Percentiles rank a stretch among this genome's conserved stretches.
These are phyloP conservation scores for Chironomus tepperi DNA, from an alignment of 1,140 invertebrate species.

Conservation along the genomic window DNA sequence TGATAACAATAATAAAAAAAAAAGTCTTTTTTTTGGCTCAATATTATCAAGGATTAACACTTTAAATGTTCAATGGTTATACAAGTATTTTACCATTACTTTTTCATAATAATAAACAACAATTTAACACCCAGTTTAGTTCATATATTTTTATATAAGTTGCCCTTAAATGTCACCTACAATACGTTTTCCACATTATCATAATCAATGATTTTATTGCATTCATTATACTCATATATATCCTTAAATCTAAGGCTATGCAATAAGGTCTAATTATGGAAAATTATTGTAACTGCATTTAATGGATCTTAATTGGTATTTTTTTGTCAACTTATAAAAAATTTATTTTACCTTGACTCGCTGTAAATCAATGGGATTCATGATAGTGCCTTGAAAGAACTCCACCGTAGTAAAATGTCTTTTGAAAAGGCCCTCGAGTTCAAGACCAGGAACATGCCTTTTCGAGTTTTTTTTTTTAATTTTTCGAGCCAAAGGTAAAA, in stretches of 20 bases:
- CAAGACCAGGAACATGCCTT: slow-evolving; percentile 89
- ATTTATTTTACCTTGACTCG: slow-evolving; percentile 86
- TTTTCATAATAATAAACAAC: slow-evolving; percentile 15
- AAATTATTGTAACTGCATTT: slow-evolving; percentile 21
- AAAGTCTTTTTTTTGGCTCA: too few species aligned
- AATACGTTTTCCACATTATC: neutral
- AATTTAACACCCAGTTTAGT: slow-evolving; percentile 18
- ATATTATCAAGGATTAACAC: too few species aligned
- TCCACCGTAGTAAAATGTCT: slow-evolving; percentile 99
- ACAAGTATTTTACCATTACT: slow-evolving; percentile 1
- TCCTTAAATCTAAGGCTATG: neutral
- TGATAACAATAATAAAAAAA: too few species aligned
- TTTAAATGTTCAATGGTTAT: neutral
- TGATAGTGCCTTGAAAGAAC: slow-evolving; percentile 99
- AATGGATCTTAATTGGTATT: neutral
- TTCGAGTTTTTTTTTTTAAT: neutral
- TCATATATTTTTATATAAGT: neutral
- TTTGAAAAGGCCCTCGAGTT: slow-evolving; percentile 98
- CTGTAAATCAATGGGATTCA: slow-evolving; percentile 98
- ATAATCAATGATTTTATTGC: too few species aligned
- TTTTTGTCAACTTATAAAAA: slow-evolving; percentile 28
- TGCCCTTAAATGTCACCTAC: neutral
- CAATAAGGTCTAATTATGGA: neutral
- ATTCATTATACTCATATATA: too few species aligned
- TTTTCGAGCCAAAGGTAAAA: neutral